Percentiles rank a stretch among this genome's conserved stretches.
These are phyloP conservation scores for Elegia similella DNA, from an alignment of 2,888 invertebrate species.

Conservation along the genomic window DNA sequence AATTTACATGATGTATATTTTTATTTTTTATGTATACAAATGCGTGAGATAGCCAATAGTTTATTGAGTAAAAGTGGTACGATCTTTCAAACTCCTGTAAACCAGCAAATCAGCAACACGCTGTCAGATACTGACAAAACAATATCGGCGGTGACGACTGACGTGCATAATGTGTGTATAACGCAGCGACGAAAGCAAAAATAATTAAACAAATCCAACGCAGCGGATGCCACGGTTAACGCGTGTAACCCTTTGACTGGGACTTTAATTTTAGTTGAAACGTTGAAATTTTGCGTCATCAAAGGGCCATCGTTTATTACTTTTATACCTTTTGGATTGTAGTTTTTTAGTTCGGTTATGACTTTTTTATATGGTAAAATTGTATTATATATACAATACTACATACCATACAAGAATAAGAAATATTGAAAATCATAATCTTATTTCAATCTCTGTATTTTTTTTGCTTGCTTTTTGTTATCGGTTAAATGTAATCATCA, in stretches of 20 bases:
- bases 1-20: too few species aligned
- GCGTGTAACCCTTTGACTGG: conserved; percentile 34
- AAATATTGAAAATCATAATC: too few species aligned
- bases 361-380: too few species aligned
- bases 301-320: neutral
- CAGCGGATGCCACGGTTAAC: conserved; percentile 32
- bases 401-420: too few species aligned
- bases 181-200: conserved; percentile 9
- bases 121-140: neutral
- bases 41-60: neutral
- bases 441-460: too few species aligned
- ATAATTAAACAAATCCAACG: conserved; percentile 15
- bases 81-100: neutral
- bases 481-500: too few species aligned
- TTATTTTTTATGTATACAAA: too few species aligned
- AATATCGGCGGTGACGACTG: neutral
- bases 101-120: neutral
- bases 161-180: neutral
- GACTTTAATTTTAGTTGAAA: conserved; percentile 19
- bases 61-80: neutral
- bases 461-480: too few species aligned
- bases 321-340: too few species aligned
- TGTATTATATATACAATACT: too few species aligned
- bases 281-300: neutral
- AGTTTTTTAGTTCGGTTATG: neutral